Conservation (phyloP, 2,113 vertebrate species). For the Serinus canaria region DNA sequence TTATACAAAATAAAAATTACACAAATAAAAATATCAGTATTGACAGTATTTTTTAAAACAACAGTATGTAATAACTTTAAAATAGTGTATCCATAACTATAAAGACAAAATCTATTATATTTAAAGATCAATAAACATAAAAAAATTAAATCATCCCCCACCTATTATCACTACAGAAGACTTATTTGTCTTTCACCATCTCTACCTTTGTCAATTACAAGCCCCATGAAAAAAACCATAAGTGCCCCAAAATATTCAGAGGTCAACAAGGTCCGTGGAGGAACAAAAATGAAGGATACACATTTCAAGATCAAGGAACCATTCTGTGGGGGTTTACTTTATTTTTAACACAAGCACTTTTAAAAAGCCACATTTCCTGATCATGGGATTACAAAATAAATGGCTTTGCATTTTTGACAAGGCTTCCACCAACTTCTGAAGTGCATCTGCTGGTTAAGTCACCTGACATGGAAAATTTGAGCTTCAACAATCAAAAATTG, state of each 20-base stretch:
- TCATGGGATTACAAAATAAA: not conserved
- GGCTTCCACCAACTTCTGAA: not conserved
- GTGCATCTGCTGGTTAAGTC: not conserved
- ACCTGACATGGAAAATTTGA: not conserved
- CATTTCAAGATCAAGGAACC: not conserved
- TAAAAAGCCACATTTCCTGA: not conserved
- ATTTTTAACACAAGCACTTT: not conserved
- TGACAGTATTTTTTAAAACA: not conserved
- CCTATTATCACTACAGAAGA: not conserved
- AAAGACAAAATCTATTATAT: not conserved
- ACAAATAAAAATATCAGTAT: not conserved
- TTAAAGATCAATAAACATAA: not conserved
- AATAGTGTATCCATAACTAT: not conserved
- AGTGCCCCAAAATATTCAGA: not conserved
- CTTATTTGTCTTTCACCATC: not conserved
- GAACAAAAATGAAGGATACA: not conserved
- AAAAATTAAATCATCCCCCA: accelerated
- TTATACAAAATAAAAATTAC: not conserved
- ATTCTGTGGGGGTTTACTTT: not conserved
- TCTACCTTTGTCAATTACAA: not conserved
- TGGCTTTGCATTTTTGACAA: not conserved
- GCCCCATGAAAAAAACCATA: not conserved
- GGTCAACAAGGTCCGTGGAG: not conserved
- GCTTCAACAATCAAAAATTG: not conserved
- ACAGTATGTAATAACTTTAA: not conserved